Evolutionary conservation across 2,888 invertebrate genomes (phyloP).

Genomic region (Priapulus caudatus): DNA sequence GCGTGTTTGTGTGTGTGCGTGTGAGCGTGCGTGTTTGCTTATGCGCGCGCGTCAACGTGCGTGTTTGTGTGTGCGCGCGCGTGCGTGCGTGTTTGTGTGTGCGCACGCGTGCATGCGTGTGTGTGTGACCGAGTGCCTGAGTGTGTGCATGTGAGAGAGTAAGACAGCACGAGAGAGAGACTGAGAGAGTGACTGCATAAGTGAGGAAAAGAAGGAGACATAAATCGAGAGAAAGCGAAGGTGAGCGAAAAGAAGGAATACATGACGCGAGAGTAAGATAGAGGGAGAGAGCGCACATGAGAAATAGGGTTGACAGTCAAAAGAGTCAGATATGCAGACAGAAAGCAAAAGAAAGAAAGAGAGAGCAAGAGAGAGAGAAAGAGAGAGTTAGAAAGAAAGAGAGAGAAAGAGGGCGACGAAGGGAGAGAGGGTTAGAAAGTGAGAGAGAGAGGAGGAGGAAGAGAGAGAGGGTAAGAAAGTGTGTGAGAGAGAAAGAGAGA

Average conservation of each 20-base stretch:
- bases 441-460: neutral
- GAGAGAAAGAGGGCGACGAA: constrained; percentile 3
- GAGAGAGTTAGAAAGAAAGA: neutral
- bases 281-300: neutral
- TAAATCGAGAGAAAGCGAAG: neutral
- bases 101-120: neutral
- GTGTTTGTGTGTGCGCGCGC: constrained; percentile 1
- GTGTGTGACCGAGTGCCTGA: neutral
- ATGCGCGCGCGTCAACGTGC: neutral
- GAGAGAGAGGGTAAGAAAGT: too few species aligned
- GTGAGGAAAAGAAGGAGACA: neutral
- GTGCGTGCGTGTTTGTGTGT: constrained; percentile 1
- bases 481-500: too few species aligned
- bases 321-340: neutral
- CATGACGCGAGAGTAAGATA: neutral
- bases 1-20: constrained; percentile 1
- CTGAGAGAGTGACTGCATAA: neutral
- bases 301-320: neutral
- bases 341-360: neutral
- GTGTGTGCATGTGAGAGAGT: constrained; percentile 3
- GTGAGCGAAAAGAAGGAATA: neutral
- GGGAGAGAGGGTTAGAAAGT: neutral
- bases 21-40: neutral
- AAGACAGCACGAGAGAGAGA: neutral
- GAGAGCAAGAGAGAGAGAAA: neutral